Evolutionary conservation across 23 tunicate species (phyloP), one percentile per base, ranked within the genome.

Genomic region (Clavelina lepadiformis): DNA sequence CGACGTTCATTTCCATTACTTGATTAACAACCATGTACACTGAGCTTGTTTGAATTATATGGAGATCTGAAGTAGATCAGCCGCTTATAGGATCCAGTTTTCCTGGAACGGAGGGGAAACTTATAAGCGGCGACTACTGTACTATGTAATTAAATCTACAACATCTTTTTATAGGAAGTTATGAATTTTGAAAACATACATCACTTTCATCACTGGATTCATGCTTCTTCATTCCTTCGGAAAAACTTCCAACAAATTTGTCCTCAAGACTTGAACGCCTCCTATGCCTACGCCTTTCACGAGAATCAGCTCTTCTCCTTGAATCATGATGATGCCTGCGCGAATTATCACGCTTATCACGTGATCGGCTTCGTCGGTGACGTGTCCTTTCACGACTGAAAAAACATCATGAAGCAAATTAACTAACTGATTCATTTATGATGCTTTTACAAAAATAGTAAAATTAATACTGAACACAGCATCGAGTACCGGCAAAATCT

Each of bases 241-340:
- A 81, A 47, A 89, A 76, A 62, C 89, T 89, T 54, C 97, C 97
- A 25, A 82, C 85, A 47, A 59, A 89, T 63, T 81, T 81, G 41
- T 89, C 97, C 18, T 89, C 89, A 46, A 75, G 65, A 46, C 80
- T 81, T 19, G 72, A 59, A 31, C 75, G 38, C 27, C 95, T 69
- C 22, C 94, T 36, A 1, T 65, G 33, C 0, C 63, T 46, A 3
- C 71, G 28, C 22, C 64, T 68, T 35, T 84, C 75, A 1, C 86
- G 26, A 1, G 54, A 21, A 33, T 53, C 53, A 7, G 27, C 54
- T 51, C 82, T 70, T 7, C 47, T 21, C 4, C 80, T 24, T 34
- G 68, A 55, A 27, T 51, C 28, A 27, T 63, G 62, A 47, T 58
- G 19, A 31, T 37, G 56, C 0, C 35, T 60, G 38, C 30, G 28